Conservation (phyloP, 2,113 vertebrate species). For the Leiothrix lutea region DNA sequence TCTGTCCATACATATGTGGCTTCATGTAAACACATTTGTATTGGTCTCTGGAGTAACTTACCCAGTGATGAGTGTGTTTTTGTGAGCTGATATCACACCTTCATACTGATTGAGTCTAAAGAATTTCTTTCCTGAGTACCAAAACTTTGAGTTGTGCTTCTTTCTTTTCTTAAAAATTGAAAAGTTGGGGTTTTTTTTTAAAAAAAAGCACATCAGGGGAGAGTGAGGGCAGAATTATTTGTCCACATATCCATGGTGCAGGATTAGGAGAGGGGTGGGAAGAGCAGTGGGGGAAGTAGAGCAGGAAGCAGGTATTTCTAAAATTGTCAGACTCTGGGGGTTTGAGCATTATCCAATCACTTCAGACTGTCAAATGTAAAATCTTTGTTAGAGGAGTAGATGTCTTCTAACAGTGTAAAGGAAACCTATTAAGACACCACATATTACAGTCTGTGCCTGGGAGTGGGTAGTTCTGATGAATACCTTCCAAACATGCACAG, state of each 20-base stretch:
- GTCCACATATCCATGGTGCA: not conserved
- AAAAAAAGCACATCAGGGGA: too few relatives aligned
- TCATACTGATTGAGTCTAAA: fast-evolving
- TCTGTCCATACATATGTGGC: not conserved
- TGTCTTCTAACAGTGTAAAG: not conserved
- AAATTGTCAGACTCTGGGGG: not conserved
- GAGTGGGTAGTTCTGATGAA: not conserved
- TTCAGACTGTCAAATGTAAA: not conserved
- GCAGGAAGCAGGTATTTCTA: not conserved
- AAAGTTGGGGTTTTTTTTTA: not conserved
- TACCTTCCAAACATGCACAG: not conserved
- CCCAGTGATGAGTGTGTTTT: not conserved
- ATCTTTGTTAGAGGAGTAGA: not conserved
- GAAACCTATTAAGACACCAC: not conserved
- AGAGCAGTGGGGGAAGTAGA: not conserved
- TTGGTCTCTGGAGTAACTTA: not conserved
- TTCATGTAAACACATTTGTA: fast-evolving
- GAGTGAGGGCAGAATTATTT: not conserved
- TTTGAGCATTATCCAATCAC: not conserved
- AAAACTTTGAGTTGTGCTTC: not conserved
- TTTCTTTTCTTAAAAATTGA: not conserved
- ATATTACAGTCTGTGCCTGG: not conserved
- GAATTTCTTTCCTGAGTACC: not conserved
- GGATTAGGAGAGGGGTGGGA: not conserved
- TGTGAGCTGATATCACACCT: not conserved